These are phyloP conservation scores for Drosophila ambigua DNA, from an alignment of 1,140 invertebrate genomes.

Conservation along the genomic window DNA sequence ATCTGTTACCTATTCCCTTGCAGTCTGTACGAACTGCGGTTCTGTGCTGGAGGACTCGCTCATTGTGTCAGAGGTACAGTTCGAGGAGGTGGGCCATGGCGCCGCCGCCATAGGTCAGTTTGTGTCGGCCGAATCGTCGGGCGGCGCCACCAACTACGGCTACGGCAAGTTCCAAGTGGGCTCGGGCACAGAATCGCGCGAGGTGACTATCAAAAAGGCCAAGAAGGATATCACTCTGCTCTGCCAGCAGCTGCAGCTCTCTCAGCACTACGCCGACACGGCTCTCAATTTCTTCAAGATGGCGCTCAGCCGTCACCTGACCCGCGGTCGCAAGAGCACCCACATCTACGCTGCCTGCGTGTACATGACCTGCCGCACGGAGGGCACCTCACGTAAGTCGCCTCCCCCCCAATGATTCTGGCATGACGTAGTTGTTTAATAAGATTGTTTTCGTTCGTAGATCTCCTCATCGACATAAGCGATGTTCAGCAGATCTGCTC, in stretches of 20 bases:
- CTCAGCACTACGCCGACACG: constrained; percentile 95
- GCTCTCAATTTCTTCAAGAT: constrained; percentile 99
- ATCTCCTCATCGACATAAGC: constrained; percentile 98
- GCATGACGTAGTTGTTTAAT: background rate
- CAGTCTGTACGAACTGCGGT: constrained; percentile 97
- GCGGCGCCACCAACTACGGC: constrained; percentile 89
- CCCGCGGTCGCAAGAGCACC: constrained; percentile 94
- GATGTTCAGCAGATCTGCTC: constrained; percentile 98
- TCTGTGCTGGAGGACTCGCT: constrained; percentile 97
- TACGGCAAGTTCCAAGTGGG: constrained; percentile 92
- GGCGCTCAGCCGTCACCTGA: constrained; percentile 94
- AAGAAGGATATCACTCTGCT: constrained; percentile 91
- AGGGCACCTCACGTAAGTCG: constrained; percentile 95
- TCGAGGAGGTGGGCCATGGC: constrained; percentile 96
- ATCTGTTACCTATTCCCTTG: background rate
- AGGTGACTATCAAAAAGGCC: constrained; percentile 95
- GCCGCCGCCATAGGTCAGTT: constrained; percentile 95
- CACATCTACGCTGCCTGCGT: constrained; percentile 98
- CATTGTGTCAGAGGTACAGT: constrained; percentile 98
- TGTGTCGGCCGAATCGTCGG: constrained; percentile 94
- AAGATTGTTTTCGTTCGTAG: constrained; percentile 83
- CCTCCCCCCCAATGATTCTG: too few species aligned
- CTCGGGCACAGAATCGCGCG: constrained; percentile 93
- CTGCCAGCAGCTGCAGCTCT: constrained; percentile 92
- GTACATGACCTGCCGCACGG: constrained; percentile 97